These are phyloP conservation scores for Sylvia borin DNA, from an alignment of 2,797 vertebrate species.

Conservation along the genomic window DNA sequence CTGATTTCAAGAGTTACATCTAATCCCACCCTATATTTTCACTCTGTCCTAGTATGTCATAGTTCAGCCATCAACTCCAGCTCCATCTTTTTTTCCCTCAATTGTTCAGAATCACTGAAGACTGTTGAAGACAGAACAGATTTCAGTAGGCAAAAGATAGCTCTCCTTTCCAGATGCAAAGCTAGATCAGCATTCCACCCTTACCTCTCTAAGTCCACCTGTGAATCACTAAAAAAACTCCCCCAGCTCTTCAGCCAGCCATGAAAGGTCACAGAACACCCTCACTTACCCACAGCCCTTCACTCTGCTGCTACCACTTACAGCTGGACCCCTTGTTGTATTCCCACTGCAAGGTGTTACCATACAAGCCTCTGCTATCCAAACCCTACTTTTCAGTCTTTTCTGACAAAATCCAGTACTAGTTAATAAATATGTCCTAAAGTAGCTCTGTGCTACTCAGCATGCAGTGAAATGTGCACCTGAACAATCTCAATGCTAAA, in stretches of 20 bases:
- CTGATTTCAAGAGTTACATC: not conserved
- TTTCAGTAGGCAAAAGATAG: not conserved
- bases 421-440: not conserved
- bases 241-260: not conserved
- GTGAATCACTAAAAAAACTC: not conserved
- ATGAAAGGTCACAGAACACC: not conserved
- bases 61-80: not conserved
- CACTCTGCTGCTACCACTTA: not conserved
- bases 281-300: not conserved
- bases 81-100: not conserved
- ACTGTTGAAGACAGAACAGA: not conserved
- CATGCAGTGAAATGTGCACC: not conserved
- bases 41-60: not conserved
- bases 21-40: not conserved
- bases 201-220: not conserved
- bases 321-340: accelerated
- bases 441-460: not conserved
- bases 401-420: not conserved
- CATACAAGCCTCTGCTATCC: not conserved
- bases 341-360: not conserved
- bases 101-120: not conserved
- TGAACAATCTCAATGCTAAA: not conserved
- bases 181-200: not conserved
- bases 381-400: not conserved
- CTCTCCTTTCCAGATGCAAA: not conserved